Conservation (phyloP, 2,797 vertebrate species). For the Fistularia commersonii region DNA sequence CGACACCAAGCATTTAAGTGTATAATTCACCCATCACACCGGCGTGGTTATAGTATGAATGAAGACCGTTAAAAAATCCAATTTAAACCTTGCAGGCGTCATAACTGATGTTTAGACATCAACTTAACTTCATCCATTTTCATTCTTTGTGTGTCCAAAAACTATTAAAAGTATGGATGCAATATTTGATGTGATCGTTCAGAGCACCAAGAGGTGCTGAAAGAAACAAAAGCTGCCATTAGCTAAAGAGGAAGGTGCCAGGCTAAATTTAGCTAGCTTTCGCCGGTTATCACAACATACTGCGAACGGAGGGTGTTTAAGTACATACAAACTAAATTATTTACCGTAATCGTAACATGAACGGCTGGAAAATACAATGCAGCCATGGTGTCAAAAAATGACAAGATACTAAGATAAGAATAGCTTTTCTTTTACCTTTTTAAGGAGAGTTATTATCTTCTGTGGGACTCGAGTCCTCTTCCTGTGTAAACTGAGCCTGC, state of each 20-base stretch:
- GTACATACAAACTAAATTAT: not conserved
- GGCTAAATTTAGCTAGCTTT: conserved; percentile 52
- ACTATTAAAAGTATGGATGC: not conserved
- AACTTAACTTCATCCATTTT: too few species aligned
- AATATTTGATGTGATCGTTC: not conserved
- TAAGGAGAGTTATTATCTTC: conserved; percentile 45
- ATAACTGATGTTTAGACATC: not conserved
- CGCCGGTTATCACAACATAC: conserved; percentile 63
- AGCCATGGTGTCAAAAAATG: not conserved
- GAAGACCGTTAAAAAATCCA: not conserved
- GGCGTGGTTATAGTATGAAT: too few species aligned
- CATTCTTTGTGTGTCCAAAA: too few species aligned
- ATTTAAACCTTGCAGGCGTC: not conserved
- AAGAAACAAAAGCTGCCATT: conserved; percentile 52
- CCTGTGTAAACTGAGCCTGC: conserved; percentile 44
- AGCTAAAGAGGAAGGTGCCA: conserved; percentile 35
- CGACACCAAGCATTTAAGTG: too few species aligned
- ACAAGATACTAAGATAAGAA: not conserved
- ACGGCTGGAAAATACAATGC: too few species aligned
- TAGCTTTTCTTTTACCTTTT: conserved; percentile 48
- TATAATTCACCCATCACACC: too few species aligned
- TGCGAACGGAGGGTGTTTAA: not conserved
- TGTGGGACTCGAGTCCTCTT: conserved; percentile 36
- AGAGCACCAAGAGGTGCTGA: conserved; percentile 2
- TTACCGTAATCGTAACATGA: not conserved